Evolutionary conservation across 2,797 vertebrate genomes (phyloP).

Genomic region (Emydoidea blandingii): DNA sequence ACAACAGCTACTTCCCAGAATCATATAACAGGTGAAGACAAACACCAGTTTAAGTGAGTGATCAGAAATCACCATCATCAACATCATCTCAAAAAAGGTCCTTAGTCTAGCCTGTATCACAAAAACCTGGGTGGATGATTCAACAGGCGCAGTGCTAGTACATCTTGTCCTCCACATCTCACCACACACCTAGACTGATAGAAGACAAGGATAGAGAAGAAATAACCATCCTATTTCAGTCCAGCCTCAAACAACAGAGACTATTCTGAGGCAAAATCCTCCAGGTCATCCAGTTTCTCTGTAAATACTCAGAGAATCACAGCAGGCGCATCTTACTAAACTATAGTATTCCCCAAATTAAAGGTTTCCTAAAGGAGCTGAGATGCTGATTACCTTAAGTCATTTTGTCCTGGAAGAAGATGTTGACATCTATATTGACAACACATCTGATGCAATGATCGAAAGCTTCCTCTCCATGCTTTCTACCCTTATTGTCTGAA

Average conservation of each 20-base stretch:
- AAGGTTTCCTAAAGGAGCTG: background rate
- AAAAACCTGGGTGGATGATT: background rate
- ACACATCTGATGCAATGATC: background rate
- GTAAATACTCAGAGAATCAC: background rate
- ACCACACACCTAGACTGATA: background rate
- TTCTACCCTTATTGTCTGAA: background rate
- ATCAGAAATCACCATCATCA: background rate
- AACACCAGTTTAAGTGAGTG: background rate
- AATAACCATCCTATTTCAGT: background rate
- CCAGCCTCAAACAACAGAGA: background rate
- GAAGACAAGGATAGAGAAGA: background rate
- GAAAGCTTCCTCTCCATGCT: background rate
- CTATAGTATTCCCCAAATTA: background rate
- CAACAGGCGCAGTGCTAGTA: background rate
- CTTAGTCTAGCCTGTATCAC: background rate
- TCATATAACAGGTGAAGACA: background rate
- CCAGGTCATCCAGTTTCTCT: background rate
- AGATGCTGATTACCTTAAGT: background rate
- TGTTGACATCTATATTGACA: background rate
- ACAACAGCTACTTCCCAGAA: background rate
- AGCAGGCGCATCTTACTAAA: background rate
- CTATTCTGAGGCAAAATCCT: background rate
- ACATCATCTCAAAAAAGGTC: background rate
- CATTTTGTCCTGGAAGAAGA: background rate
- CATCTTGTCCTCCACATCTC: background rate